Conservation (phyloP, 2,113 vertebrate genomes). For the Barbus barbus region DNA sequence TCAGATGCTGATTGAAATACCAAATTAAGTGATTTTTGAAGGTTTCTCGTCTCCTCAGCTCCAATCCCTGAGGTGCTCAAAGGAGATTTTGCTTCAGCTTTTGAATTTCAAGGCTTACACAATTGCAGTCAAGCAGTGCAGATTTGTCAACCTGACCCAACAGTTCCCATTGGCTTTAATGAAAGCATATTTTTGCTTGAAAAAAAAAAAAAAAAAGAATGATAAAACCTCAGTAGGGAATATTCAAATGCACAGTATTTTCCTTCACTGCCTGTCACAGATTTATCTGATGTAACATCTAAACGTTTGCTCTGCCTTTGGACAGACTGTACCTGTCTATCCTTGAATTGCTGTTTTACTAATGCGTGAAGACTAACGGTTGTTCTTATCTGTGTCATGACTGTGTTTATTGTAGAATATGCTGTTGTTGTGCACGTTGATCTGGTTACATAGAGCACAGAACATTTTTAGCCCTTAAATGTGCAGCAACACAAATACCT, state of each 20-base stretch:
- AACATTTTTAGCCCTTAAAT: background rate
- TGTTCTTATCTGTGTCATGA: background rate
- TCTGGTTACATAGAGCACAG: background rate
- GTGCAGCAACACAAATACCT: too few relatives aligned
- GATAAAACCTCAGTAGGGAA: constrained; percentile 4
- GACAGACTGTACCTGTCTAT: background rate
- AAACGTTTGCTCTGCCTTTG: background rate
- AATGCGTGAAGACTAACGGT: background rate
- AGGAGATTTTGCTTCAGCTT: constrained; percentile 39
- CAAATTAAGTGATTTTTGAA: constrained; percentile 26
- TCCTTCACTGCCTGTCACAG: background rate
- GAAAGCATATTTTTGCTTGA: constrained; percentile 24
- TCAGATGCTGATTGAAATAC: background rate
- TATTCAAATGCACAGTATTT: background rate
- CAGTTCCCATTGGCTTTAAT: constrained; percentile 21
- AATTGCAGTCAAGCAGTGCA: constrained; percentile 31
- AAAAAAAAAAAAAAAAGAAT: background rate
- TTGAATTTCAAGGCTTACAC: constrained; percentile 19
- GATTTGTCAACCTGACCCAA: constrained; percentile 39
- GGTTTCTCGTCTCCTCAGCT: constrained; percentile 18
- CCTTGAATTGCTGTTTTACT: background rate
- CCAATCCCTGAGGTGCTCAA: constrained; percentile 31
- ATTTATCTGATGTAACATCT: background rate
- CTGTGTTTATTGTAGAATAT: background rate
- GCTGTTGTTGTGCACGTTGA: background rate